A percentile compares a stretch with the other conserved stretches of the same genome.
Conservation (phyloP, 2,113 vertebrate genomes). For the Coreoperca whiteheadi region DNA sequence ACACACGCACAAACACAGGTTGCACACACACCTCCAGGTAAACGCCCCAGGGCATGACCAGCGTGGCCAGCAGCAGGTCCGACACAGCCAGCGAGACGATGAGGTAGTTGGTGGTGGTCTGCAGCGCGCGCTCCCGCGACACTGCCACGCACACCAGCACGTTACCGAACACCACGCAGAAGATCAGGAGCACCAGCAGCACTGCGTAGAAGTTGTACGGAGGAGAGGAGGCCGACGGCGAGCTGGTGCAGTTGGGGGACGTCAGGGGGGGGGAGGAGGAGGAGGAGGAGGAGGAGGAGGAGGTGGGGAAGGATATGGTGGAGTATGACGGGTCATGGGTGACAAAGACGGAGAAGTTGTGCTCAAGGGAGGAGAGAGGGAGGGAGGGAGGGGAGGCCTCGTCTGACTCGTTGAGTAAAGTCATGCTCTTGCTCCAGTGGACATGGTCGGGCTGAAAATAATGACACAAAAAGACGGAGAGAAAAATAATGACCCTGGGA, state of each 20-base stretch:
- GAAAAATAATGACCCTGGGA: constrained; percentile 24
- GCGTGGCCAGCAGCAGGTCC: constrained; percentile 84
- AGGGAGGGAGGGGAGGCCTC: constrained; percentile 37
- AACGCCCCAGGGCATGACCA: constrained; percentile 88
- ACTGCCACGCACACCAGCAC: constrained; percentile 86
- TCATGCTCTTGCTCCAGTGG: constrained; percentile 71
- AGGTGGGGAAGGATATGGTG: constrained; percentile 41
- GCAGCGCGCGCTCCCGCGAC: constrained; percentile 82
- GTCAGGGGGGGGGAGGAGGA: constrained; percentile 10
- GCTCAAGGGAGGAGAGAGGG: constrained; percentile 32
- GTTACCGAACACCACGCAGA: constrained; percentile 86
- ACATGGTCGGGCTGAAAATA: constrained; percentile 59
- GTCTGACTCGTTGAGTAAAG: constrained; percentile 67
- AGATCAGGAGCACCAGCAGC: constrained; percentile 84
- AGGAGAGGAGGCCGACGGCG: constrained; percentile 59
- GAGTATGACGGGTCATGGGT: constrained; percentile 54
- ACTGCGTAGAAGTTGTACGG: constrained; percentile 85
- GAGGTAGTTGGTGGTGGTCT: constrained; percentile 88
- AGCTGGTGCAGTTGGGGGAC: constrained; percentile 73
- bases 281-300: constrained; percentile 26
- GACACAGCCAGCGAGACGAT: constrained; percentile 86
- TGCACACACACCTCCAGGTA: constrained; percentile 83
- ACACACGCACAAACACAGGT: not conserved
- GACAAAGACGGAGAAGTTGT: constrained; percentile 59
- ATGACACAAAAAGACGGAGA: constrained; percentile 44